Evolutionary conservation across 2,113 vertebrate species (phyloP), one percentile per base, ranked within the genome.

Genomic region (Lampris incognitus): DNA sequence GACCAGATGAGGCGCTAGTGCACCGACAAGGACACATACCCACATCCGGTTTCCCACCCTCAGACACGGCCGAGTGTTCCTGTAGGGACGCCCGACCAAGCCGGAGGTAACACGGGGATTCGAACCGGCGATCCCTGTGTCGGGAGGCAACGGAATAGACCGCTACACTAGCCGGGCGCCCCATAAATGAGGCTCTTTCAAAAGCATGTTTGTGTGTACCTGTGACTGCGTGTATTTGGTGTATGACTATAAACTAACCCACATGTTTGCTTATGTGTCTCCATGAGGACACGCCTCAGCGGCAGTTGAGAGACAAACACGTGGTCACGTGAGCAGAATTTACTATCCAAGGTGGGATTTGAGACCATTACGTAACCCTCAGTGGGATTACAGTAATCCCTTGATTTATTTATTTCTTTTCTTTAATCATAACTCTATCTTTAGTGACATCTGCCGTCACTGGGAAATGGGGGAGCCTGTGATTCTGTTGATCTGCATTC

Each of bases 391-490:
- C 11, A 81, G 65, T 86, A 84, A 83, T 78, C 83, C 74, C 52
- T 87, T 86, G 70, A 85, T 86, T 89, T 80, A 81, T 92, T 91
- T 85, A 48, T 82, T 82, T 90, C 0, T 85, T 76, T 85, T 65
- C 63, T 81, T 37, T 78, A 88, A 88, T 89, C 85, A 69, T 8
- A 73, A 50, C n/a, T 87, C 83, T 87, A 73, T 84, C 78, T 90
- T 85, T 86, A 68, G 78, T 71, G 74, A 59, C 66, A 65, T 58
- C 68, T 68, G 68, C 76, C 66, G 59, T 37, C 38, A 54, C 64
- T 3, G 70, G 56, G 10, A 66, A 73, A 60, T 7, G 24, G 44
- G 69, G 59, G n/a, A 9, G 51, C 11, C 66, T 9, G 51, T 4
- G 38, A 65, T 2, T 2, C 69, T 82, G 78, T 69, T 81, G 81